phyloP scores from a whole-genome alignment of 2,888 invertebrate species.

The Cryptocheilus praepositus region DNA sequence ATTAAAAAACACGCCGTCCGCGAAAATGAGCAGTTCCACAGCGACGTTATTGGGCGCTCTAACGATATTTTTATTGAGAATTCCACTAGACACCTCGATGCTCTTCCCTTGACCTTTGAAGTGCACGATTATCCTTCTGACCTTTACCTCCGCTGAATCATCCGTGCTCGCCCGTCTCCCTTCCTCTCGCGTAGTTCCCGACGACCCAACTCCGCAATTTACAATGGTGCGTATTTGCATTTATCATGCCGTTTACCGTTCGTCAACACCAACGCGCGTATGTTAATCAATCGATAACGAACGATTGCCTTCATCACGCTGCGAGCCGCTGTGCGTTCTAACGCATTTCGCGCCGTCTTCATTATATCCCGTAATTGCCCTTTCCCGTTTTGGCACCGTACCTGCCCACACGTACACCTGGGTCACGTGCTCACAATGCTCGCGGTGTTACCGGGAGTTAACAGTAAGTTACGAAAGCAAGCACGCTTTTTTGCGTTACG shows the following conservation, averaged over 20 bases:
- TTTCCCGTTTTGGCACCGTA: slow-evolving; percentile 9
- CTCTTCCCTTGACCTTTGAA: slow-evolving; percentile 57
- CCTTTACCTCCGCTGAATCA: slow-evolving; percentile 63
- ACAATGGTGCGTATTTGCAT: slow-evolving; percentile 54
- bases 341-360: slow-evolving; percentile 2
- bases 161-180: slow-evolving; percentile 40
- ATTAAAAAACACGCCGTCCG: too few species aligned
- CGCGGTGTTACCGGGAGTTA: slow-evolving; percentile 33
- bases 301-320: too few species aligned
- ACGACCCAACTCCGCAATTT: slow-evolving; percentile 36
- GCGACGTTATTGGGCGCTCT: too few species aligned
- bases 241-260: slow-evolving; percentile 55
- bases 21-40: too few species aligned
- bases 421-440: slow-evolving; percentile 18
- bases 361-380: slow-evolving; percentile 1
- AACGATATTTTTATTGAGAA: slow-evolving; percentile 9
- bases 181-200: not conserved
- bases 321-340: not conserved
- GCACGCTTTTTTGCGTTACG: slow-evolving; percentile 33
- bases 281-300: slow-evolving; percentile 5
- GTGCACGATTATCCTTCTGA: slow-evolving; percentile 56
- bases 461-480: slow-evolving; percentile 40
- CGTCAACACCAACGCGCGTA: slow-evolving; percentile 21
- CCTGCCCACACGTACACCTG: too few species aligned
- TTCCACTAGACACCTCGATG: slow-evolving; percentile 33